Base-by-base conservation (phyloP, 2,113 vertebrate species). In the Pipa parva region DNA sequence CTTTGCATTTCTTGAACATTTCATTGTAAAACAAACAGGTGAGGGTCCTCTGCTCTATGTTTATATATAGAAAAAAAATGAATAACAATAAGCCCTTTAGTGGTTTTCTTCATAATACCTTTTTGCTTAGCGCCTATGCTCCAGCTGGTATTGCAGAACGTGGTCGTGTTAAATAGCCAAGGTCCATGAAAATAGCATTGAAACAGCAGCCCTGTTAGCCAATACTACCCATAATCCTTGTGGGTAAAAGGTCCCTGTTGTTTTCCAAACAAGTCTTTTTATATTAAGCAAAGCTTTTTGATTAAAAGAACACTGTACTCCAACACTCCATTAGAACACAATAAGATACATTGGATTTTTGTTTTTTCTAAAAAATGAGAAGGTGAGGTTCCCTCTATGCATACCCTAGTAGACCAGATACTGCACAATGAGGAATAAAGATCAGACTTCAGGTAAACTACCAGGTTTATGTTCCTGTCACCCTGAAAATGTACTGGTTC, bases 231-330 rank as follows among this genome's bases (percentile, higher is more conserved):
- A 58, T 3, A n/a, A 12, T 24, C 27, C 10, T n/a, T 3, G 5
- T 9, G 45, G 17, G 37, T 2, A 21, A 13, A n/a, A 50, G 11
- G 3, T 29, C 18, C 46, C 5, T 46, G 48, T 25, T 21, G 21
- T 13, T 25, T 13, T 15, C 8, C 15, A 10, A 59, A 45, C 42
- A 24, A 12, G 65, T 69, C 58, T 54, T 61, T 69, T 61, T 69
- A 69, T 69, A 69, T 54, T 29, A 52, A 60, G 29, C 57, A 54
- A 51, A 69, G 66, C 57, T 24, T 61, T 69, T 39, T 26, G 12
- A 46, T n/a, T n/a, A n/a, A n/a, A 31, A 10, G 5, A 31, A 10
- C 10, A 5, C 29, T 5, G 29, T 5, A 31, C 29, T 6, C 5
- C 10, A 10, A 31, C 5, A 10, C 5, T 31, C 10, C 5, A 31